phyloP scores from a whole-genome alignment of 1,140 invertebrate species.

The Pristionchus pacificus region DNA sequence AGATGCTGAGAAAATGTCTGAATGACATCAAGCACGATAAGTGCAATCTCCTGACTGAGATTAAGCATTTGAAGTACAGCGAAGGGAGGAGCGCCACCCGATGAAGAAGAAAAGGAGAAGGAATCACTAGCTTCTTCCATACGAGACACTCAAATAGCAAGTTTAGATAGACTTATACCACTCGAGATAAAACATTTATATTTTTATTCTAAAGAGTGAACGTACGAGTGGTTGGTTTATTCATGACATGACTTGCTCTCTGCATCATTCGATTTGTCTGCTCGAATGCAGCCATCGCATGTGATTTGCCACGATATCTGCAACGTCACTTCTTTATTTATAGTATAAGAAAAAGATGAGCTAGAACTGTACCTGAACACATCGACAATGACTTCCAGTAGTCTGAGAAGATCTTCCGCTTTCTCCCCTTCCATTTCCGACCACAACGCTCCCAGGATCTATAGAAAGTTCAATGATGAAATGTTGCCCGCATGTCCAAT shows the following conservation, averaged over 20 bases:
- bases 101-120: not conserved
- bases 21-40: conserved; percentile 78
- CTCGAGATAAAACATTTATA: not conserved
- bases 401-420: conserved; percentile 27
- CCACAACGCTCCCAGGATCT: conserved; percentile 35
- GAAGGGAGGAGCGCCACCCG: conserved; percentile 2
- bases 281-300: not conserved
- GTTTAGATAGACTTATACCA: not conserved
- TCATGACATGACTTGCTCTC: not conserved
- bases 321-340: not conserved
- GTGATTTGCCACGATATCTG: not conserved
- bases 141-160: not conserved
- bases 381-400: conserved; percentile 43
- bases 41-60: conserved; percentile 80
- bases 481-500: not conserved
- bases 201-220: not conserved
- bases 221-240: not conserved
- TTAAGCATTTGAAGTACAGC: conserved; percentile 60
- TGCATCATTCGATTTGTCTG: not conserved
- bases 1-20: conserved; percentile 79
- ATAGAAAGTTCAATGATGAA: too few relatives aligned
- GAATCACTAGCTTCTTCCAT: not conserved
- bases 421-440: conserved; percentile 18
- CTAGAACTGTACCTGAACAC: conserved; percentile 50
- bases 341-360: not conserved